Conservation (phyloP, 2,113 vertebrate species). For the Mirza zaza region DNA sequence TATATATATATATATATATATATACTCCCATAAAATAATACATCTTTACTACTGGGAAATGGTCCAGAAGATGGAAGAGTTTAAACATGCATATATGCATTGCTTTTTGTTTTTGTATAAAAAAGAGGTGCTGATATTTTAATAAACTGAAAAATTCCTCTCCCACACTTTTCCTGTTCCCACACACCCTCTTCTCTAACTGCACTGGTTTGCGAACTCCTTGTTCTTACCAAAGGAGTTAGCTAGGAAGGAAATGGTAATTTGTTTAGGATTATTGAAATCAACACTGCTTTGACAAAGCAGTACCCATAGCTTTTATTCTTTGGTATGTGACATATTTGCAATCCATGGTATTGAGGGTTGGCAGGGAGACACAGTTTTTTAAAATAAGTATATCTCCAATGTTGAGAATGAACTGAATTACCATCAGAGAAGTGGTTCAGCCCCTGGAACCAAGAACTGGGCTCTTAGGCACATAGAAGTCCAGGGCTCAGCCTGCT, state of each 20-base stretch:
- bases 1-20: not conserved
- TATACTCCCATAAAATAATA: not conserved
- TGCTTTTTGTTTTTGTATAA: constrained; percentile 60
- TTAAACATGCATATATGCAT: constrained; percentile 40
- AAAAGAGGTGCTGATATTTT: constrained; percentile 61
- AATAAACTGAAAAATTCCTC: constrained; percentile 66
- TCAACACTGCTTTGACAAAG: not conserved
- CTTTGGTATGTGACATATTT: not conserved
- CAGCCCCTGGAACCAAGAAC: not conserved
- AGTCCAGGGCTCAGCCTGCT: not conserved
- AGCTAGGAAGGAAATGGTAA: constrained; percentile 5
- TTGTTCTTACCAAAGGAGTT: constrained; percentile 48
- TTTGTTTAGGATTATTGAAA: constrained; percentile 35
- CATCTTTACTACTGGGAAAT: constrained; percentile 46
- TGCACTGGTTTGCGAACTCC: constrained; percentile 29
- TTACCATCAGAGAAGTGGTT: not conserved
- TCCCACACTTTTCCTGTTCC: constrained; percentile 72
- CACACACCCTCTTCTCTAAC: constrained; percentile 50
- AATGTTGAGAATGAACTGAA: not conserved
- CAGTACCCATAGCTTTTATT: not conserved
- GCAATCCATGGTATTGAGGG: not conserved
- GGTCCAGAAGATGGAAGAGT: not conserved
- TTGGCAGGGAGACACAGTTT: not conserved
- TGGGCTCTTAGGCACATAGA: not conserved
- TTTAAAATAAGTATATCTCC: not conserved